Conservation (phyloP, 2,113 vertebrate species). For the Haemorhous mexicanus region DNA sequence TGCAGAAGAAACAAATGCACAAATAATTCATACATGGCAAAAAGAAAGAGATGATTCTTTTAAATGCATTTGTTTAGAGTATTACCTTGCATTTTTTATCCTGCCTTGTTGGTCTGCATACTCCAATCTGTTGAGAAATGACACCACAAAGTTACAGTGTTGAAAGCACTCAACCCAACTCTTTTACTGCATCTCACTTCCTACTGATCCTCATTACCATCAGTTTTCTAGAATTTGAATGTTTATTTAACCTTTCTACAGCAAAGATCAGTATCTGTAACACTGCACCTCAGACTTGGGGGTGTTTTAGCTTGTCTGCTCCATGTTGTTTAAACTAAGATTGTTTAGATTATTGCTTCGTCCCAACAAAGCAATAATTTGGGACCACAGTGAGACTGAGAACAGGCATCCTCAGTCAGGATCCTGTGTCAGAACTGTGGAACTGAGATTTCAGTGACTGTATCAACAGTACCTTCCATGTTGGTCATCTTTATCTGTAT, state of each 20-base stretch:
- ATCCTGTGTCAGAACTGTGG: not conserved
- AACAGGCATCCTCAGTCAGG: not conserved
- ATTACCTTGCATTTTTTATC: constrained; percentile 97
- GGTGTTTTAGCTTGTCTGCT: not conserved
- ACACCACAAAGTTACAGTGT: not conserved
- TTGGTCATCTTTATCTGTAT: constrained; percentile 95
- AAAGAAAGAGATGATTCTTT: not conserved
- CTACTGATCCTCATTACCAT: not conserved
- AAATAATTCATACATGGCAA: not conserved
- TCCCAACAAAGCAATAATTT: not conserved
- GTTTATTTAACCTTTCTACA: not conserved
- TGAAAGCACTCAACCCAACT: not conserved
- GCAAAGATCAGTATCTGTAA: not conserved
- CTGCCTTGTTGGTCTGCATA: constrained; percentile 92
- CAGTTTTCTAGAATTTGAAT: not conserved
- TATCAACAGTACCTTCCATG: constrained; percentile 84
- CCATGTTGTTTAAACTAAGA: not conserved
- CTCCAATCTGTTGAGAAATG: constrained; percentile 73
- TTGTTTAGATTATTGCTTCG: not conserved
- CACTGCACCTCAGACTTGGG: not conserved
- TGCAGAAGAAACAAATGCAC: not conserved
- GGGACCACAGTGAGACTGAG: not conserved
- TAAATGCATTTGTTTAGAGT: not conserved
- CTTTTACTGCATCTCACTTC: not conserved
- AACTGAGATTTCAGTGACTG: not conserved